Percentiles rank a stretch among this genome's conserved stretches.
Conservation (phyloP, 2,797 vertebrate species). For the Amblyraja radiata region DNA sequence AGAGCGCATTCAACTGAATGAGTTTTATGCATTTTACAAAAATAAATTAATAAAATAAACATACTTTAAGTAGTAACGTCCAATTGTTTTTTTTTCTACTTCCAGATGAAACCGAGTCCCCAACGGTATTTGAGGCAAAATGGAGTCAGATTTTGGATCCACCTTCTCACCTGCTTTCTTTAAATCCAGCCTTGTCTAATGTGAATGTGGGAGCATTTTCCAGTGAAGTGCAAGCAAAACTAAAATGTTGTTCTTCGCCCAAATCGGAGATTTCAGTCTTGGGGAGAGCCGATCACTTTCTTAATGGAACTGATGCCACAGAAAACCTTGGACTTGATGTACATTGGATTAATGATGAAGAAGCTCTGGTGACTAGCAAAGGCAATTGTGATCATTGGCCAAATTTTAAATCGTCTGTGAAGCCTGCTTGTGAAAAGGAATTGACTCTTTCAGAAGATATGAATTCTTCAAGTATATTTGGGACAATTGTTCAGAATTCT, state of each 20-base stretch:
- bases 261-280: conserved; percentile 51
- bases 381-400: conserved; percentile 48
- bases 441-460: conserved; percentile 62
- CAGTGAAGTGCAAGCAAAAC: conserved; percentile 68
- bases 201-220: conserved; percentile 64
- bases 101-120: conserved; percentile 81
- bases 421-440: conserved; percentile 49
- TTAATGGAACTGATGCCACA: conserved; percentile 61
- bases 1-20: not conserved
- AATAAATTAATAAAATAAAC: not conserved
- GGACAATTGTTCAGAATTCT: conserved; percentile 64
- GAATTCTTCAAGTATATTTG: conserved; percentile 55
- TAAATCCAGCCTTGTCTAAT: conserved; percentile 68
- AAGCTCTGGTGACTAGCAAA: conserved; percentile 61
- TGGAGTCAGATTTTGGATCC: conserved; percentile 93
- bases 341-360: conserved; percentile 74
- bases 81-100: conserved; percentile 42
- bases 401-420: conserved; percentile 52
- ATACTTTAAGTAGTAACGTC: not conserved
- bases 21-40: not conserved
- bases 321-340: conserved; percentile 57
- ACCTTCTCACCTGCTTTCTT: conserved; percentile 64
- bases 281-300: conserved; percentile 51
- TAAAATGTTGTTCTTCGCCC: conserved; percentile 68
- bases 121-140: conserved; percentile 77